Evolutionary conservation across 2,113 vertebrate genomes (phyloP).

Genomic region (Gobius niger): DNA sequence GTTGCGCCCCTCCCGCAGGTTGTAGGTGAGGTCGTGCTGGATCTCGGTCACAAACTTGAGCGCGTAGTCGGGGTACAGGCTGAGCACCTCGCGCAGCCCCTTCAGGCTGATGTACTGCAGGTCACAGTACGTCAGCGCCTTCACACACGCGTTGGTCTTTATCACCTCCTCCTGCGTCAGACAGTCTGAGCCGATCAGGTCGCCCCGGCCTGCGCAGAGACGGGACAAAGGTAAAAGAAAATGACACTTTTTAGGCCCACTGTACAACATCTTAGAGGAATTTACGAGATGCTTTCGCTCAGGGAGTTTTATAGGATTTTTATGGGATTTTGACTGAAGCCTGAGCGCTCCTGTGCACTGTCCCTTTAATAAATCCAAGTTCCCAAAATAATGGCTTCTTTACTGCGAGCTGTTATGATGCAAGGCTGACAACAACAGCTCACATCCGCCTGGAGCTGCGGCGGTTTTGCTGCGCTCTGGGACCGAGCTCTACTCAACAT

Average conservation of each 20-base stretch:
- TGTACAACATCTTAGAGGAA: background rate
- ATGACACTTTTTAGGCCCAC: background rate
- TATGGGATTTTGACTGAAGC: too few species aligned
- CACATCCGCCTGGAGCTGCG: background rate
- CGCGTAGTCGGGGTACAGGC: constrained; percentile 81
- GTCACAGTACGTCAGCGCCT: constrained; percentile 84
- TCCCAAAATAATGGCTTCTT: too few species aligned
- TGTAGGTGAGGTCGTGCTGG: constrained; percentile 83
- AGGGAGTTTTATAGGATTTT: too few species aligned
- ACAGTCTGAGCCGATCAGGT: constrained; percentile 81
- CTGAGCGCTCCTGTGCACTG: too few species aligned
- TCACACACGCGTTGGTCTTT: constrained; percentile 84
- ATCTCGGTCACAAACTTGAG: constrained; percentile 81
- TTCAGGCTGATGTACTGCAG: constrained; percentile 83
- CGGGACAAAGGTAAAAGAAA: background rate
- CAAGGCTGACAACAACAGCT: too few species aligned
- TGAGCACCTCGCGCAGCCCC: constrained; percentile 80
- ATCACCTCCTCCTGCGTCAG: constrained; percentile 81
- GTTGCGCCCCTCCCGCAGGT: constrained; percentile 79
- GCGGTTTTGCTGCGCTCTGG: background rate
- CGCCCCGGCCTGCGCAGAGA: constrained; percentile 73
- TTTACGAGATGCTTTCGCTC: too few species aligned
- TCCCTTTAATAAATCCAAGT: too few species aligned
- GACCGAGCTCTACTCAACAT: background rate
- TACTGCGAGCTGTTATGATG: too few species aligned